A percentile compares a stretch with the other conserved stretches of the same genome.
Conservation (phyloP, 2,113 vertebrate genomes). For the Notechis scutatus region DNA sequence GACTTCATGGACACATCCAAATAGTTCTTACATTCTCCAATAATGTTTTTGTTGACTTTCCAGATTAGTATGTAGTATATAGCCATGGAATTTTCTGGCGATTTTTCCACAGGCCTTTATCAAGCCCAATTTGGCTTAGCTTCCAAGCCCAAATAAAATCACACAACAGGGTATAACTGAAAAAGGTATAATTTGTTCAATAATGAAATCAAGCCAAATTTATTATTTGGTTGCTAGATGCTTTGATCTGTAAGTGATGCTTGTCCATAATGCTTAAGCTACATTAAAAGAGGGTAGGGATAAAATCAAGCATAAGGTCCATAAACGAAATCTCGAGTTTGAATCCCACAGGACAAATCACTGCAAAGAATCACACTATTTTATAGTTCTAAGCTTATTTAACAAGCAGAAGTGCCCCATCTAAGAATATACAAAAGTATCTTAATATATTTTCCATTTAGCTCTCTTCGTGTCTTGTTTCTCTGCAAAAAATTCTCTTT, state of each 20-base stretch:
- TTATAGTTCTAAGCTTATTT: neutral
- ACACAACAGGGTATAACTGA: slow-evolving; percentile 46
- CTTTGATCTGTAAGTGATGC: slow-evolving; percentile 65
- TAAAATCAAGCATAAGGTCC: slow-evolving; percentile 50
- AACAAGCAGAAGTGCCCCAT: neutral
- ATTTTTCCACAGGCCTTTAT: neutral
- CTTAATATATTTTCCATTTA: neutral
- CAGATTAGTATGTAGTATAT: neutral
- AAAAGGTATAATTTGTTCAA: slow-evolving; percentile 77
- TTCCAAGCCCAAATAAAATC: slow-evolving; percentile 63
- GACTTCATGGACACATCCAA: neutral
- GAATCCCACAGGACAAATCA: neutral
- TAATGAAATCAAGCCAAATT: slow-evolving; percentile 82
- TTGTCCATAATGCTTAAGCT: slow-evolving; percentile 53
- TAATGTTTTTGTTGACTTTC: neutral
- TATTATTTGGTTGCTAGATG: slow-evolving; percentile 75
- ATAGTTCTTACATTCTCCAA: neutral
- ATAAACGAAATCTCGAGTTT: neutral
- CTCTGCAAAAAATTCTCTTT: neutral
- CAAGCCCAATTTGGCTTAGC: neutral
- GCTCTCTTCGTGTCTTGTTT: neutral
- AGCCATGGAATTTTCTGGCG: neutral
- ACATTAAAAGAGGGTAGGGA: slow-evolving; percentile 38
- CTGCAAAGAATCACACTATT: neutral
- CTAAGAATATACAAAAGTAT: neutral